Base-by-base conservation (phyloP, 2,888 invertebrate species). In the Euplexia lucipara region DNA sequence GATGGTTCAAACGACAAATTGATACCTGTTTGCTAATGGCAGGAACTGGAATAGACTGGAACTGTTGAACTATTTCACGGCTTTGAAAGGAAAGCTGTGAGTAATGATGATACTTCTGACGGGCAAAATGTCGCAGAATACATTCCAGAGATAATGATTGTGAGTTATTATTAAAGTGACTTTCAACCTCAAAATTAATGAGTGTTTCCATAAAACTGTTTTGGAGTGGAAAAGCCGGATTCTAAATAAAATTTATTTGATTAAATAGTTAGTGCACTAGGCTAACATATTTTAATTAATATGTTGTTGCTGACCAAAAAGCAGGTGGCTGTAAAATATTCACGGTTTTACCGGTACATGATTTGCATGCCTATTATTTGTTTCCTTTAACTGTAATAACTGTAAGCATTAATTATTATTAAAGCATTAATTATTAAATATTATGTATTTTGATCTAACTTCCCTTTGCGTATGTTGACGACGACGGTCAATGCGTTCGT, bases 21-120 rank as follows among this genome's bases (percentile, higher is more conserved):
- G 72, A 70, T 78, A 78, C 63, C 61, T 70, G 68, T 71, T 76
- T 73, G 42, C 34, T 74, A 76, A 82, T 70, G 67, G 63, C 57
- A 44, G 51, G 18, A 47, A 35, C 20, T 44, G 53, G 22, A 52
- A 20, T 35, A 48, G 35, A 32, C 20, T 44, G 53, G 22, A 54
- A 20, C 39, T 49, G 35, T 30, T 57, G 49, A 68, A 76, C 60
- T 71, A 79, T 67, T 48, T 39, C 18, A 44, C 6, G 30, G 26
- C 48, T 75, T 75, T 75, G 59, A 74, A 68, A 61, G 61, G 37
- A n/a, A 61, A 61, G 20, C 56, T 64, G 41, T 64, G 60, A 68
- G 58, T 62, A 62, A 80, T 62, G 61, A 53, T 59, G 37, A 62
- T 64, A 76, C 56, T 47, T 47, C 12, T 52, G 49, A 54, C 45